A percentile compares a stretch with the other conserved stretches of the same genome.
phyloP scores from a whole-genome alignment of 2,113 vertebrate species.

The Rattus norvegicus region GRCr8 NC_086023.1:60771001-60771500 shows the following conservation, averaged over 20 bases:
- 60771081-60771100: background rate
- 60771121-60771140: background rate
- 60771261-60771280: background rate
- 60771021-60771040: background rate
- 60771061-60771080: background rate
- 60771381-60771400: background rate
- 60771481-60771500: background rate
- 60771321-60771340: background rate
- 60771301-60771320: background rate
- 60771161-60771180: background rate
- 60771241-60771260: background rate
- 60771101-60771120: too few relatives aligned
- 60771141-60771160: too few relatives aligned
- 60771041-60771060: background rate
- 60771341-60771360: background rate
- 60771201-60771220: conserved; percentile 48
- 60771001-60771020: background rate
- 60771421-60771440: background rate
- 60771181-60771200: background rate
- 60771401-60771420: background rate
- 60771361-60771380: background rate
- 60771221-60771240: background rate
- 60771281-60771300: background rate
- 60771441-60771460: background rate
- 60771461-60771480: background rate